These are phyloP conservation scores for Drosophila ohnishii DNA, from an alignment of 1,140 invertebrate genomes.

Conservation along the genomic window DNA sequence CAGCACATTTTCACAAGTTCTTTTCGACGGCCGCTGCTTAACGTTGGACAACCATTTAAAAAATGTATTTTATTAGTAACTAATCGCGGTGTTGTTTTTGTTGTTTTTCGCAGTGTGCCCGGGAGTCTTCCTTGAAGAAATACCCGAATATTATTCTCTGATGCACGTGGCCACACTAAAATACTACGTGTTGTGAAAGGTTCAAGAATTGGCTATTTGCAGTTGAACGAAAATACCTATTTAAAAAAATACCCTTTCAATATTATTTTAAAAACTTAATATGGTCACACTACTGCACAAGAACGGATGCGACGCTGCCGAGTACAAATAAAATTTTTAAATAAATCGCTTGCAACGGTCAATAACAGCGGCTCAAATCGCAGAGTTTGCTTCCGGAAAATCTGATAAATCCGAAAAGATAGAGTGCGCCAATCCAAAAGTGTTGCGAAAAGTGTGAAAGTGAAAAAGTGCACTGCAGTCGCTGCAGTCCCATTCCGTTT, in stretches of 20 bases:
- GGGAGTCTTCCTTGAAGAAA: not conserved
- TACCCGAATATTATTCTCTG: too few species aligned
- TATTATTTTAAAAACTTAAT: not conserved
- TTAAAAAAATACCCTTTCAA: too few species aligned
- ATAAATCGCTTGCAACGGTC: slow-evolving; percentile 52
- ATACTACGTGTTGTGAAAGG: too few species aligned
- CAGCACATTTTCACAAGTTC: slow-evolving; percentile 25
- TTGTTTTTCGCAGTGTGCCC: slow-evolving; percentile 1
- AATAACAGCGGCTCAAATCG: slow-evolving; percentile 34
- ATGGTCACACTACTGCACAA: slow-evolving; percentile 11
- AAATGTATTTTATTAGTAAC: slow-evolving; percentile 34
- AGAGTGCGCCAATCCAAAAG: not conserved
- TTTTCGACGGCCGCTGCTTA: slow-evolving; percentile 19
- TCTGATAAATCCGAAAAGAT: slow-evolving; percentile 5
- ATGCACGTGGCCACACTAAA: too few species aligned
- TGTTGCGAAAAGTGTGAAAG: slow-evolving; percentile 19
- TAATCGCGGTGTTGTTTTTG: slow-evolving; percentile 20
- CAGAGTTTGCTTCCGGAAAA: slow-evolving; percentile 26
- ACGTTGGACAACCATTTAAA: slow-evolving; percentile 24
- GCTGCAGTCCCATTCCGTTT: slow-evolving; percentile 35
- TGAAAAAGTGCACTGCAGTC: slow-evolving; percentile 26
- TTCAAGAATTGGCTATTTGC: too few species aligned
- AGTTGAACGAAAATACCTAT: too few species aligned
- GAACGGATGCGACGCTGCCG: slow-evolving; percentile 48
- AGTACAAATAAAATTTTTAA: slow-evolving; percentile 68